Conservation (phyloP, 64 coral and sea anemone species). For the Montipora efflorescens region DNA sequence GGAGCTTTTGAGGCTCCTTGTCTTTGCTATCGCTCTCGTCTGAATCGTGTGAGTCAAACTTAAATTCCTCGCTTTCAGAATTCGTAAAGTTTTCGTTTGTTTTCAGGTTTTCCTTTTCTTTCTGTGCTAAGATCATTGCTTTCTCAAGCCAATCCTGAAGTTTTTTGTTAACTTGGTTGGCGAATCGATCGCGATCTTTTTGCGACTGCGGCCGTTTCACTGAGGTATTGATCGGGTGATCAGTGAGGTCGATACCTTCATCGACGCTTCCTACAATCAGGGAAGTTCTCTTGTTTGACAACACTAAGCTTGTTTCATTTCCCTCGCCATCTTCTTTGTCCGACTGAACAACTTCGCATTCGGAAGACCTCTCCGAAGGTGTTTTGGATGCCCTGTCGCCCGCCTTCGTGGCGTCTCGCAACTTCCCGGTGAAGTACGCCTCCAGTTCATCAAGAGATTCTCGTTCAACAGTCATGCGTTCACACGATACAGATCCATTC, state of each 20-base stretch:
- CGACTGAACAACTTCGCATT: conserved; percentile 17
- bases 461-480: conserved; percentile 9
- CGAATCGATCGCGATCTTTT: conserved; percentile 25
- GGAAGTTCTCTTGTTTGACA: conserved; percentile 24
- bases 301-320: background rate
- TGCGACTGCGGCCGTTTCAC: background rate
- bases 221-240: background rate
- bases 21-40: conserved; percentile 39
- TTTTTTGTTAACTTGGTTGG: conserved; percentile 48
- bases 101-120: conserved; percentile 1
- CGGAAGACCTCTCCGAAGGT: conserved; percentile 39
- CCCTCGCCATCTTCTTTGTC: conserved; percentile 31
- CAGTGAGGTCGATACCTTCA: background rate
- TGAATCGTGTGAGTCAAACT: conserved; percentile 37
- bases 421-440: conserved; percentile 40
- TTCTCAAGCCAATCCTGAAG: conserved; percentile 43
- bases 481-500: conserved; percentile 9
- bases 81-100: background rate
- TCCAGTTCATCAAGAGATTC: conserved; percentile 41
- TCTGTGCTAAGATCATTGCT: conserved; percentile 19
- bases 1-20: conserved; percentile 6
- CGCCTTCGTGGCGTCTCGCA: conserved; percentile 20
- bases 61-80: conserved; percentile 23
- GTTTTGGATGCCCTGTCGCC: background rate
- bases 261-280: background rate